Conservation (phyloP, 2,888 invertebrate genomes). For the Caenorhabditis wallacei region DNA sequence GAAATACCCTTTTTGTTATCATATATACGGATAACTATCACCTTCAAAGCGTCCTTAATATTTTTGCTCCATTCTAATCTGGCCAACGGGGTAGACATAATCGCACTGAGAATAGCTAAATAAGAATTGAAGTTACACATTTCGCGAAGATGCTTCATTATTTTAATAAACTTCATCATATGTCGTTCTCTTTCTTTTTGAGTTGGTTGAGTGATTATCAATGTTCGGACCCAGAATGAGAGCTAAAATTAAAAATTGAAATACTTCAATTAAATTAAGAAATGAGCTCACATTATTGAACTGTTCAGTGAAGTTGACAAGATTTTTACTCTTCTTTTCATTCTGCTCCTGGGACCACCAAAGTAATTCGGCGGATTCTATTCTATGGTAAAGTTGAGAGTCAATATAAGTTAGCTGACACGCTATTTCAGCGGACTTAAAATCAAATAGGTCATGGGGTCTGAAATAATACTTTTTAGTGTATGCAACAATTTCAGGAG, state of each 20-base stretch:
- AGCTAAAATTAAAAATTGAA: conserved; percentile 71
- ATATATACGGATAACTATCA: background rate
- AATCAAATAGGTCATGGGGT: conserved; percentile 84
- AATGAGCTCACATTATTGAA: conserved; percentile 93
- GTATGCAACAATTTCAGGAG: background rate
- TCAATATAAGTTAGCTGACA: conserved; percentile 98
- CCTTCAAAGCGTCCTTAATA: conserved; percentile 80
- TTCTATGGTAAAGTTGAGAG: conserved; percentile 94
- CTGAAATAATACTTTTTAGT: conserved; percentile 59
- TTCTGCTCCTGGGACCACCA: conserved; percentile 98
- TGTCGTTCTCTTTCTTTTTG: conserved; percentile 96
- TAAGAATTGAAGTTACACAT: conserved; percentile 99
- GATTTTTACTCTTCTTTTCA: conserved; percentile 96
- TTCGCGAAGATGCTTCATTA: conserved; percentile 97
- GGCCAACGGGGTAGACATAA: conserved; percentile 93
- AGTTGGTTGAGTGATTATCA: conserved; percentile 93
- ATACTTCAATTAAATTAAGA: no score
- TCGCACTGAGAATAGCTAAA: conserved; percentile 94
- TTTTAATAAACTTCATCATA: conserved; percentile 90
- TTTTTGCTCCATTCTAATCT: conserved; percentile 88
- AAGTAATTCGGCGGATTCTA: conserved; percentile 95
- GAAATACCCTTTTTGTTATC: background rate
- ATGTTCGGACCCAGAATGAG: conserved; percentile 89
- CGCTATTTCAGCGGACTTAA: conserved; percentile 95
- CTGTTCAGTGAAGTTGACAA: conserved; percentile 97